These are phyloP conservation scores for Hecatera dysodea DNA, from an alignment of 2,888 invertebrate genomes.

Conservation along the genomic window DNA sequence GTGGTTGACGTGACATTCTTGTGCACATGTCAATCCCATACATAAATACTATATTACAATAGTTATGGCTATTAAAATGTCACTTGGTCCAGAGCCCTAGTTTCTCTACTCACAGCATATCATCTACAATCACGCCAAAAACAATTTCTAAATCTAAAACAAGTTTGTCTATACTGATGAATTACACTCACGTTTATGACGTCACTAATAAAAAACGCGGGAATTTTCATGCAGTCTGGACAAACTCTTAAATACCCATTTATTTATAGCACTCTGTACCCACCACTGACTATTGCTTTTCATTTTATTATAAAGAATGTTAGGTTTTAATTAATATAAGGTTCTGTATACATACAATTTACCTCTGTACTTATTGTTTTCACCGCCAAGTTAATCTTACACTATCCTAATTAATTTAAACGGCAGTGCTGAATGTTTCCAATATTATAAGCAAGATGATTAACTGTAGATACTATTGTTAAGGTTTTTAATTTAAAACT, in stretches of 20 bases:
- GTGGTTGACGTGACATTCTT: no score
- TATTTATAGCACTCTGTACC: slow-evolving; percentile 9
- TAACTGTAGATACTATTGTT: not conserved
- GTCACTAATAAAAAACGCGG: not conserved
- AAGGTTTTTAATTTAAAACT: not conserved
- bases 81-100: no score
- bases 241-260: slow-evolving; percentile 12
- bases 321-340: not conserved
- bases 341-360: slow-evolving; percentile 11
- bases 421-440: not conserved
- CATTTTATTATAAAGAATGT: slow-evolving; percentile 29
- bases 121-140: slow-evolving; percentile 35
- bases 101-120: slow-evolving; percentile 26
- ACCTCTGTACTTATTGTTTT: slow-evolving; percentile 23
- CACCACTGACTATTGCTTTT: slow-evolving; percentile 33
- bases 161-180: slow-evolving; percentile 6
- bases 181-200: not conserved
- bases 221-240: not conserved
- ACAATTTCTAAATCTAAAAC: slow-evolving; percentile 29
- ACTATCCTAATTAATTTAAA: slow-evolving; percentile 4
- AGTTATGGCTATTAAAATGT: no score
- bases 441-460: not conserved
- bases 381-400: slow-evolving; percentile 10
- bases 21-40: no score
- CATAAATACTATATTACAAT: no score